Base-by-base conservation (phyloP, 1,140 invertebrate genomes). In the Drosophila obscura region DNA sequence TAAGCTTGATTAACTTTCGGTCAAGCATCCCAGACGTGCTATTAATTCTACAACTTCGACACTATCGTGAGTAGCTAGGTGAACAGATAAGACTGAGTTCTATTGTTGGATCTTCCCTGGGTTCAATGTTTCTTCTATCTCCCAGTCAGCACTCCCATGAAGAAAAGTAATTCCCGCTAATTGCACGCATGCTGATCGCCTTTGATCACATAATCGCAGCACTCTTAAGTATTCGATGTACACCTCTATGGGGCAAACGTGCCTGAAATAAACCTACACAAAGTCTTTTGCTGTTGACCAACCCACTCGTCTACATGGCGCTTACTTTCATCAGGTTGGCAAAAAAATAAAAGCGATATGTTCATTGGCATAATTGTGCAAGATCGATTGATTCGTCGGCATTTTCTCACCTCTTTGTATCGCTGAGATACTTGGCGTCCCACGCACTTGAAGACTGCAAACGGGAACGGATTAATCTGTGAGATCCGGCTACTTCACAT, bases 311-410 rank as follows among this genome's bases (percentile, higher is more conserved):
- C 41, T 55, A 22, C 8, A 22, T 53, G 58, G 41, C 50, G 76
- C 72, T 63, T 62, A 45, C 8, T 43, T 22, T 53, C 71, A 39
- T 57, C 46, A 53, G 58, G 35, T 48, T 53, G 66, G 43, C 50
- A 22, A 6, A 22, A 22, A 41, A n/a, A 56, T 56, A 49, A 56
- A 43, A 68, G 28, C 51, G 15, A 69, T 57, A 69, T 69, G 66
- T 58, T 80, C 84, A 80, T 85, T 85, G 81, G 77, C 73, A 64
- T 85, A 84, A 85, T 85, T 85, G 65, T 72, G 77, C 57, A 60
- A 58, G 51, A 66, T 65, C 53, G 51, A 73, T 60, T 59, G 43
- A 73, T 46, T 63, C 56, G 76, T 67, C 68, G 74, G 62, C 73
- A 77, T 74, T 80, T 83, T 83, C 66, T 69, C 81, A 76, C 74